Evolutionary conservation across 2,113 vertebrate species (phyloP).

Genomic region (Colius striatus): DNA sequence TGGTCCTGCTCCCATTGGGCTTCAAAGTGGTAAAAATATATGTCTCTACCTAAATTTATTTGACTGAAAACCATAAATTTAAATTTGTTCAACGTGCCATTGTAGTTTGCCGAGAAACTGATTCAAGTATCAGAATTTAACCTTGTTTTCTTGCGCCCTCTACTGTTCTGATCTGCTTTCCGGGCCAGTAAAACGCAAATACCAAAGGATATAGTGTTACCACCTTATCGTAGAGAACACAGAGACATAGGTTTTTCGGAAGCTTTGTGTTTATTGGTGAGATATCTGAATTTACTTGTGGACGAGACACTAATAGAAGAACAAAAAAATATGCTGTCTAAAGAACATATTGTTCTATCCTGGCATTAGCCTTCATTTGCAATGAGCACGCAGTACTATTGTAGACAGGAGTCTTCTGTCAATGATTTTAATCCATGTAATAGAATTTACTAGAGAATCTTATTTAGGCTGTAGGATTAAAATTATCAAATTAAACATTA

Average conservation of each 20-base stretch:
- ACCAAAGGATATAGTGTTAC: neutral
- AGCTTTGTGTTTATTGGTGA: neutral
- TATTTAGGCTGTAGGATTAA: neutral
- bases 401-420: neutral
- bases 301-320: neutral
- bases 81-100: neutral
- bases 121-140: neutral
- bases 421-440: neutral
- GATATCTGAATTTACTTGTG: neutral
- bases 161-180: neutral
- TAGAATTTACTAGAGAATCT: neutral
- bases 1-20: accelerated
- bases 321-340: neutral
- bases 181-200: neutral
- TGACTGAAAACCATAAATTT: neutral
- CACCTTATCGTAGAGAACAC: neutral
- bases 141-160: neutral
- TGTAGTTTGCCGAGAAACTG: neutral
- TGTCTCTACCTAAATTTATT: neutral
- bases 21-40: neutral
- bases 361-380: neutral
- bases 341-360: neutral
- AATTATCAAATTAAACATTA: constrained; percentile 3
- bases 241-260: neutral
- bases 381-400: neutral